A percentile compares a stretch with the other conserved stretches of the same genome.
Evolutionary conservation across 2,888 invertebrate species (phyloP).

Genomic region (Philaethria dido): DNA sequence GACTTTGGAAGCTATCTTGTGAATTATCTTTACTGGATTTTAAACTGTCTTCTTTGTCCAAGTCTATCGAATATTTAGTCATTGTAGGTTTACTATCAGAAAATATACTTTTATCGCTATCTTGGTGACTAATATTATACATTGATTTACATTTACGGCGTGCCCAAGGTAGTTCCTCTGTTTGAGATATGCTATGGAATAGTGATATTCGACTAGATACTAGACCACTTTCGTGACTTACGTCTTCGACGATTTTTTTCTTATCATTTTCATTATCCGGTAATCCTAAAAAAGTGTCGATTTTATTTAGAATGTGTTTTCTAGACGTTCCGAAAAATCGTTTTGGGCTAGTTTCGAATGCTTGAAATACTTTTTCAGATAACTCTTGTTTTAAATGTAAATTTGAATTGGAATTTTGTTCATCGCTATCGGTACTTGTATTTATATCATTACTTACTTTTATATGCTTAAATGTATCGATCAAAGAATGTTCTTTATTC

Average conservation of each 20-base stretch:
- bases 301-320: constrained; percentile 75
- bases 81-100: constrained; percentile 23
- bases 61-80: constrained; percentile 8
- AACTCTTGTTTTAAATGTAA: constrained; percentile 64
- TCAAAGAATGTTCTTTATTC: constrained; percentile 19
- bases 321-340: constrained; percentile 78
- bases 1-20: constrained; percentile 2
- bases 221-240: constrained; percentile 69
- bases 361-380: constrained; percentile 77
- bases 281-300: constrained; percentile 73
- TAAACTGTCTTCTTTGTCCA: constrained; percentile 17
- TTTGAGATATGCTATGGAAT: constrained; percentile 71
- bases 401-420: constrained; percentile 37
- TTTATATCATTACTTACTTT: constrained; percentile 35
- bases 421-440: constrained; percentile 32
- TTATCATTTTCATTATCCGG: constrained; percentile 56
- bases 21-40: constrained; percentile 1
- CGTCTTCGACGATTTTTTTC: constrained; percentile 52
- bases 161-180: constrained; percentile 62
- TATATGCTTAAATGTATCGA: constrained; percentile 30
- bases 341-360: constrained; percentile 79
- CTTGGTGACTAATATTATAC: constrained; percentile 57
- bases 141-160: constrained; percentile 64
- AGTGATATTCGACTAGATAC: constrained; percentile 79
- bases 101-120: constrained; percentile 39